Evolutionary conservation across 2,113 vertebrate species (phyloP), one percentile per base, ranked within the genome.

Genomic region (Erythrocercus mccallii): DNA sequence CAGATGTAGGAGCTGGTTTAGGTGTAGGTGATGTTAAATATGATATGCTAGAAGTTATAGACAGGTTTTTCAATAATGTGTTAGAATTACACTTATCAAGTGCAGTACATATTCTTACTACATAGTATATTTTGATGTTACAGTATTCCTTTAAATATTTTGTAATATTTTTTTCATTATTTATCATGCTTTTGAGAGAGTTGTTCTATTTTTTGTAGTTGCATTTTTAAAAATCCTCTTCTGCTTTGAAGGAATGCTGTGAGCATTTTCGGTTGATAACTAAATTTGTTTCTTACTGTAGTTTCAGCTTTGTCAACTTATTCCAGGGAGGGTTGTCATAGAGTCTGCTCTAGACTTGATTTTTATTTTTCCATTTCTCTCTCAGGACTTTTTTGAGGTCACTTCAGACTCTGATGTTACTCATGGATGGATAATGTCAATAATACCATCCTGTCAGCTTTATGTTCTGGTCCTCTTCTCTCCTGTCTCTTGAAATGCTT

Each of bases 381-480:
- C 81, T 72, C 79, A 53, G 81, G 88, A 92, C 48, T 62, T 91
- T 86, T 94, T 94, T 95, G 79, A 94, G 80, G 47, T 96, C 74
- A 70, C 78, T 82, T 95, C 91, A 94, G 80, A 81, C 69, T 79
- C 88, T 66, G 86, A 50, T 92, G 84, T 84, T 68, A 48, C 92
- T 94, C 71, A 76, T 85, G 89, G 92, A 54, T 87, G 84, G 88
- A 86, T 94, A 94, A 74, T 11, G 17, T 89, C 92, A 94, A 5
- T 86, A 94, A 82, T 88, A 48, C 79, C 73, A 90, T 92, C 89
- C 93, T 95, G 69, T 85, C 78, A 90, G 77, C 92, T 89, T 93
- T 95, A 66, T 91, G 60, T 82, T 95, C 78, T 95, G 86, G 64
- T 94, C 92, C 69, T 95, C 81, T 84, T 77, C 86, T 95, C 70